phyloP scores from a whole-genome alignment of 1,140 invertebrate genomes.

The Drosophila erecta region DNA sequence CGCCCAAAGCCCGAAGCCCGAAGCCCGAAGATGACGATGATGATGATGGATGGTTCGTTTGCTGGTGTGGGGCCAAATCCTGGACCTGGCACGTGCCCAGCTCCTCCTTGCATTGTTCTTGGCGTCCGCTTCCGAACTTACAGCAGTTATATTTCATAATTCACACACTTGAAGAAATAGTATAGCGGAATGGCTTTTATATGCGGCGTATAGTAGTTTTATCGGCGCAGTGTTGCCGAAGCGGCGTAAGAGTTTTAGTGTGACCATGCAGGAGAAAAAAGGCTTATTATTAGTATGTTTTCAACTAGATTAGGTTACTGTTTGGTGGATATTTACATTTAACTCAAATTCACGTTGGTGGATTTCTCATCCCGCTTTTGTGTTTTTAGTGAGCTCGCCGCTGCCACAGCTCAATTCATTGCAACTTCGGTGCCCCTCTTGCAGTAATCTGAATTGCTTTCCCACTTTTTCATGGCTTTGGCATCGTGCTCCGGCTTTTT shows the following conservation, averaged over 20 bases:
- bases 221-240: not conserved
- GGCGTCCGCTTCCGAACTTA: constrained; percentile 53
- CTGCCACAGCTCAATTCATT: constrained; percentile 61
- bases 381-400: constrained; percentile 9
- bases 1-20: constrained; percentile 17
- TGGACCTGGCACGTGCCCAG: constrained; percentile 55
- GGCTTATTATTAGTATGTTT: not conserved
- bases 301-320: too few species aligned
- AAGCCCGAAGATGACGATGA: constrained; percentile 42
- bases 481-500: constrained; percentile 23
- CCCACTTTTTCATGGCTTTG: constrained; percentile 73
- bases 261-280: not conserved
- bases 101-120: constrained; percentile 50
- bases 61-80: constrained; percentile 39
- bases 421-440: constrained; percentile 52
- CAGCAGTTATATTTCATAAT: constrained; percentile 81
- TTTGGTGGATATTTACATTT: too few species aligned
- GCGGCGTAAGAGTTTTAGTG: not conserved
- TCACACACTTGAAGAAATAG: constrained; percentile 12
- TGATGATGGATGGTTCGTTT: constrained; percentile 75
- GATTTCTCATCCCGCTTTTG: too few species aligned
- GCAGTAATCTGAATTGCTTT: constrained; percentile 79
- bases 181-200: not conserved
- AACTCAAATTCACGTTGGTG: too few species aligned
- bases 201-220: too few species aligned